These are phyloP conservation scores for Poecile atricapillus DNA, from an alignment of 2,113 vertebrate species.

Conservation along the genomic window DNA sequence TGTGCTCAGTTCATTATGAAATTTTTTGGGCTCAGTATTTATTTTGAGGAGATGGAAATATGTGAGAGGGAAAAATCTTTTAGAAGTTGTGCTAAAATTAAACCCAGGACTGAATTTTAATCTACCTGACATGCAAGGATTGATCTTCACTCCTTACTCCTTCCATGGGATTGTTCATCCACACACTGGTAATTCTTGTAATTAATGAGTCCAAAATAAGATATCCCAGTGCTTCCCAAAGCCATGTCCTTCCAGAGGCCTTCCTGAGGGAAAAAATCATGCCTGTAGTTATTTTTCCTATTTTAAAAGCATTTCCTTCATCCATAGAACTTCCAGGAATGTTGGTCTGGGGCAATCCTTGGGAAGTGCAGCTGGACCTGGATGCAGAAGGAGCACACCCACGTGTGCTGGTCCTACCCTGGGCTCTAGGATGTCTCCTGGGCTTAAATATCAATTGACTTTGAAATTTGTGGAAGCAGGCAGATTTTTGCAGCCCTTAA, in stretches of 20 bases:
- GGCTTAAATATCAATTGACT: slow-evolving; percentile 60
- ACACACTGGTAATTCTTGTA: background rate
- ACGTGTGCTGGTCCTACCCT: background rate
- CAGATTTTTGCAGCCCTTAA: slow-evolving; percentile 37
- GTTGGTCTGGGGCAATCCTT: background rate
- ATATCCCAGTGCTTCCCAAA: background rate
- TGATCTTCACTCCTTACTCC: background rate
- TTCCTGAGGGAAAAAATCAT: background rate
- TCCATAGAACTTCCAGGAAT: background rate
- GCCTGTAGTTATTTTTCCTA: background rate
- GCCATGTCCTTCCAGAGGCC: background rate
- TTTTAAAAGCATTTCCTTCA: background rate
- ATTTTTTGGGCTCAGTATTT: background rate
- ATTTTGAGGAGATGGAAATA: background rate
- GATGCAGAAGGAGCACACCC: background rate
- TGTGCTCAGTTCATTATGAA: background rate
- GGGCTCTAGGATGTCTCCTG: background rate
- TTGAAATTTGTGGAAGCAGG: slow-evolving; percentile 59
- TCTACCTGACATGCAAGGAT: background rate
- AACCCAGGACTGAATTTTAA: background rate
- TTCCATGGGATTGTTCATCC: background rate
- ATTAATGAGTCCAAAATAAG: background rate
- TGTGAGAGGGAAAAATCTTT: background rate
- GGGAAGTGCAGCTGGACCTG: background rate
- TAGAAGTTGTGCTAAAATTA: background rate